These are phyloP conservation scores for Clarias platycephalus DNA, from an alignment of 2,797 vertebrate species.

Conservation along the genomic window DNA sequence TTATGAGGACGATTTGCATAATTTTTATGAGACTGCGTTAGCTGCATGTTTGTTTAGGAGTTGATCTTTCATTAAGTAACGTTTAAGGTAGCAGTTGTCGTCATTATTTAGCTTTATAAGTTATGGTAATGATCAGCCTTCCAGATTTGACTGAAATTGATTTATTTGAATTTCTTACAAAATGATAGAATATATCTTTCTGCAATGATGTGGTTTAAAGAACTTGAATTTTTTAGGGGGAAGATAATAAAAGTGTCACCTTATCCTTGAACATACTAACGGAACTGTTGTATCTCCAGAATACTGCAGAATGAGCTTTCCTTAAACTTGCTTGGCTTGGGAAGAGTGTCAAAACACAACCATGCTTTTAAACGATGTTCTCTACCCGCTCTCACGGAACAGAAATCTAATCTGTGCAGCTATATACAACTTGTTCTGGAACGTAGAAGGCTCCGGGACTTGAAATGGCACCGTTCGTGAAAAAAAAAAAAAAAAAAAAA, in stretches of 20 bases:
- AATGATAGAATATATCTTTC: background rate
- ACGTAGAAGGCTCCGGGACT: constrained; percentile 14
- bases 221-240: background rate
- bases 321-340: constrained; percentile 14
- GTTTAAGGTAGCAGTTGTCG: background rate
- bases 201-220: background rate
- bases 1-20: constrained; percentile 27
- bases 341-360: constrained; percentile 39
- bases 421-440: constrained; percentile 46
- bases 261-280: constrained; percentile 25
- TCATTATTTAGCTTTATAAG: background rate
- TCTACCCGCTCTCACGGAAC: constrained; percentile 28
- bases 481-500: background rate
- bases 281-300: background rate
- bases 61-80: background rate
- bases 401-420: constrained; percentile 50
- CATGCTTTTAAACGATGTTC: constrained; percentile 52
- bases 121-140: constrained; percentile 7
- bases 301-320: constrained; percentile 2
- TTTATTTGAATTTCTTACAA: background rate
- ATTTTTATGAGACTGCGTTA: constrained; percentile 4
- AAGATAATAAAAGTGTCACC: constrained; percentile 28
- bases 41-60: constrained; percentile 4
- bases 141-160: background rate
- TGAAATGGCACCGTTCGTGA: constrained; percentile 30